Conservation (phyloP, 2,797 vertebrate species). For the Clamator glandarius region DNA sequence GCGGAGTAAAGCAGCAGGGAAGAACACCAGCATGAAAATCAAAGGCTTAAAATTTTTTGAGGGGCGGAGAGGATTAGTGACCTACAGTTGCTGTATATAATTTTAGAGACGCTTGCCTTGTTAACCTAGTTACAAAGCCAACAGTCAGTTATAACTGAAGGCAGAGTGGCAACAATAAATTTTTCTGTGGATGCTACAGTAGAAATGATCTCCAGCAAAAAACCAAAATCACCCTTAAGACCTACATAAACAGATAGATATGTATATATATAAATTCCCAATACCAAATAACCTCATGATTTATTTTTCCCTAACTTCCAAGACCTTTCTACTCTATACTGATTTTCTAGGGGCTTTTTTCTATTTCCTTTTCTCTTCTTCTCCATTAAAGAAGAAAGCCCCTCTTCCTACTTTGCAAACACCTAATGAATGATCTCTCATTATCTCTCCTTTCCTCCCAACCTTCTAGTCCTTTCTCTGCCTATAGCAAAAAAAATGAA, state of each 20-base stretch:
- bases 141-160: conserved; percentile 13
- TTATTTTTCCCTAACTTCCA: background rate
- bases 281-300: background rate
- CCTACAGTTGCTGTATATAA: conserved; percentile 40
- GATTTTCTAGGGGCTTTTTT: background rate
- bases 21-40: conserved; percentile 25
- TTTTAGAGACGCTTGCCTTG: conserved; percentile 33
- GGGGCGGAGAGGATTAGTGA: conserved; percentile 49
- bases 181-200: background rate
- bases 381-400: background rate
- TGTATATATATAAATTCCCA: background rate
- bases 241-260: background rate
- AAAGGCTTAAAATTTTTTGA: conserved; percentile 45
- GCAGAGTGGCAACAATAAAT: background rate
- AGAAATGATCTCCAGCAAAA: background rate
- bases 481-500: background rate
- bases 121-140: conserved; percentile 49
- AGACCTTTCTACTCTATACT: background rate
- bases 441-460: background rate
- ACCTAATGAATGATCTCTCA: background rate
- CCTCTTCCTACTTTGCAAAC: background rate
- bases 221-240: background rate
- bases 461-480: background rate
- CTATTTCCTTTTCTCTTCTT: background rate
- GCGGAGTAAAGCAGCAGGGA: background rate